Evolutionary conservation across 2,797 vertebrate genomes (phyloP).

Genomic region (Lateolabrax maculatus): DNA sequence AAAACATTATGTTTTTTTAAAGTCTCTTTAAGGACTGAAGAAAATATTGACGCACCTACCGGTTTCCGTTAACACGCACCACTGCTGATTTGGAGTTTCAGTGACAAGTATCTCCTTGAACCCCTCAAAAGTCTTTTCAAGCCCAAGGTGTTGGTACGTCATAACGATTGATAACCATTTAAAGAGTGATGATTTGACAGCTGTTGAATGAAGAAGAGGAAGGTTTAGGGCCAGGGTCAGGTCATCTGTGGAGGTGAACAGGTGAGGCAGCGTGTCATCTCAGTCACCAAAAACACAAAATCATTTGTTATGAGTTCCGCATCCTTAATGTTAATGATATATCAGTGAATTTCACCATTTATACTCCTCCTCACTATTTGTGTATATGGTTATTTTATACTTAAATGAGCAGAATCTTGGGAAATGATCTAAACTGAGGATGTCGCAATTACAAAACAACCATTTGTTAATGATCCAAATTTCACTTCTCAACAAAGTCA

Average conservation of each 20-base stretch:
- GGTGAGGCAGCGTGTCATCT: not conserved
- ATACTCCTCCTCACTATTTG: not conserved
- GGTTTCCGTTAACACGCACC: conserved; percentile 5
- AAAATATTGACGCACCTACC: not conserved
- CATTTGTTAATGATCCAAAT: not conserved
- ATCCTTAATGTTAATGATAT: not conserved
- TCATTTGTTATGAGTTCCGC: not conserved
- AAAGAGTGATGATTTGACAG: conserved; percentile 1
- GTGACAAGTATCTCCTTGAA: conserved; percentile 2
- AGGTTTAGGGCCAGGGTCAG: not conserved
- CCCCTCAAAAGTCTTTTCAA: not conserved
- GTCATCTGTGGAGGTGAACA: not conserved
- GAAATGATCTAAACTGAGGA: not conserved
- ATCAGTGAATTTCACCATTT: not conserved
- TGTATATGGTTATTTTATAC: not conserved
- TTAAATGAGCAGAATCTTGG: not conserved
- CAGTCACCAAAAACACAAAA: not conserved
- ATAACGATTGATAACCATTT: not conserved
- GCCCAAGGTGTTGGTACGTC: not conserved
- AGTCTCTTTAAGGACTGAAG: not conserved
- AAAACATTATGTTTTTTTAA: not conserved
- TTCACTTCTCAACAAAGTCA: conserved; percentile 6
- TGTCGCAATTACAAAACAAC: not conserved
- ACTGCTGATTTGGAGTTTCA: not conserved
- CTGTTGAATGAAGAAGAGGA: conserved; percentile 9